These are phyloP conservation scores for Eubucco bourcierii DNA, from an alignment of 2,113 vertebrate genomes.

Conservation along the genomic window DNA sequence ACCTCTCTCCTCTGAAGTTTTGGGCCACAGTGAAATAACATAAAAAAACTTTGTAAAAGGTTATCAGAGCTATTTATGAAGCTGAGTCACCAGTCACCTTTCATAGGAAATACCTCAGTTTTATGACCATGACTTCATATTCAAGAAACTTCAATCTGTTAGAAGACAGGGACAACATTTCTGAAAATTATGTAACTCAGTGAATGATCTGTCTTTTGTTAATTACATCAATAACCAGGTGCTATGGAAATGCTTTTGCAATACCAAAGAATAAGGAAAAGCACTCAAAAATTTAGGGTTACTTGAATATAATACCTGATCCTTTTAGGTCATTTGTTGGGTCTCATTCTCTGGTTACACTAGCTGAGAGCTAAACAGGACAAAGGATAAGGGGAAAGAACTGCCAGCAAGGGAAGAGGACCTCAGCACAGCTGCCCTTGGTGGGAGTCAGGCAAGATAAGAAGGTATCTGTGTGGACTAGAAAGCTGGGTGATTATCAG, in stretches of 20 bases:
- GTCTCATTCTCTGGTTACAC: too few species aligned
- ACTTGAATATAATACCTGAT: neutral
- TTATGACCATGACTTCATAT: neutral
- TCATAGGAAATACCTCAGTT: neutral
- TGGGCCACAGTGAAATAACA: neutral
- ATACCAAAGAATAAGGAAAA: neutral
- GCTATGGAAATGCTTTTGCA: neutral
- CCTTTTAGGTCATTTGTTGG: neutral
- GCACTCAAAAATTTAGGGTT: neutral
- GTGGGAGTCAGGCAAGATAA: too few species aligned
- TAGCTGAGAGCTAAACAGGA: too few species aligned
- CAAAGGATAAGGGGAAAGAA: too few species aligned
- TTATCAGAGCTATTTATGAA: neutral
- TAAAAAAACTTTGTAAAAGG: neutral
- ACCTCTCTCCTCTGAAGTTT: neutral
- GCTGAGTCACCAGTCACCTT: neutral
- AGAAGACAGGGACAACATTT: neutral
- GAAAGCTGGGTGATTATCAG: too few species aligned
- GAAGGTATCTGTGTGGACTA: too few species aligned
- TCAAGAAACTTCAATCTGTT: neutral
- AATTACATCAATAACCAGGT: neutral
- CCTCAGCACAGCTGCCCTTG: too few species aligned
- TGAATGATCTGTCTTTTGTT: neutral
- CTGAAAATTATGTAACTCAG: neutral
- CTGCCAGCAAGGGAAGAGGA: too few species aligned